Percentiles rank a stretch among this genome's conserved stretches.
These are phyloP conservation scores for Huso huso DNA, from an alignment of 2,797 vertebrate species.

Conservation along the genomic window DNA sequence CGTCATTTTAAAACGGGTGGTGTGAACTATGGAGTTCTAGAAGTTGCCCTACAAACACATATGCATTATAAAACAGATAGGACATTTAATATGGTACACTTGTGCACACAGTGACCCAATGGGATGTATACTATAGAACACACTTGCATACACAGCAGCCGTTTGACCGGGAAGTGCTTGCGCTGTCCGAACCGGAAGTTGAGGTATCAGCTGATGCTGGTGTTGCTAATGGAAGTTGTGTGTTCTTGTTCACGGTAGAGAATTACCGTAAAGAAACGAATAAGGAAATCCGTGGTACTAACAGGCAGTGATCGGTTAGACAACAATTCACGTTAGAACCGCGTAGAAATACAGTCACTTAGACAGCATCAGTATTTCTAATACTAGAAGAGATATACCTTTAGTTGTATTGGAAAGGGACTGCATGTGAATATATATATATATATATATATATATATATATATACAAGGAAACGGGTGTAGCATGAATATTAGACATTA, in stretches of 20 bases:
- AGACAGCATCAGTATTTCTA: slow-evolving; percentile 6
- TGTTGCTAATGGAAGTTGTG: slow-evolving; percentile 65
- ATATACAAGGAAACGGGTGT: slow-evolving; percentile 7
- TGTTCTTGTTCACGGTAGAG: slow-evolving; percentile 34
- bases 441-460: slow-evolving; percentile 1
- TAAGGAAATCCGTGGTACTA: slow-evolving; percentile 16
- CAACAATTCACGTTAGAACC: slow-evolving; percentile 20
- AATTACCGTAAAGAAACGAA: slow-evolving; percentile 17
- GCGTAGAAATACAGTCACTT: slow-evolving; percentile 19
- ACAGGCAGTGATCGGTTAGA: slow-evolving; percentile 18
- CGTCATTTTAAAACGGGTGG: too few species aligned
- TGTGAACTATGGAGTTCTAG: too few species aligned
- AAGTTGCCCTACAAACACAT: too few species aligned
- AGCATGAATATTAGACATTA: not conserved
- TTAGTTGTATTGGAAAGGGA: slow-evolving; percentile 2
- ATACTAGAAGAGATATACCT: not conserved
- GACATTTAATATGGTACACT: not conserved
- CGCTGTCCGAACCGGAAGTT: slow-evolving; percentile 46
- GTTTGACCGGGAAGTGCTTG: slow-evolving; percentile 10
- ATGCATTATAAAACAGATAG: too few species aligned
- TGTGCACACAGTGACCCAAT: not conserved
- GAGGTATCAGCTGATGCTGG: slow-evolving; percentile 64
- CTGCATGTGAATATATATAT: slow-evolving; percentile 1
- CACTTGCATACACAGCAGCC: not conserved
- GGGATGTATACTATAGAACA: too few species aligned